A percentile compares a stretch with the other conserved stretches of the same genome.
Evolutionary conservation across 35 echinoderm and acorn worm species (phyloP).

Genomic region (Lytechinus variegatus): DNA sequence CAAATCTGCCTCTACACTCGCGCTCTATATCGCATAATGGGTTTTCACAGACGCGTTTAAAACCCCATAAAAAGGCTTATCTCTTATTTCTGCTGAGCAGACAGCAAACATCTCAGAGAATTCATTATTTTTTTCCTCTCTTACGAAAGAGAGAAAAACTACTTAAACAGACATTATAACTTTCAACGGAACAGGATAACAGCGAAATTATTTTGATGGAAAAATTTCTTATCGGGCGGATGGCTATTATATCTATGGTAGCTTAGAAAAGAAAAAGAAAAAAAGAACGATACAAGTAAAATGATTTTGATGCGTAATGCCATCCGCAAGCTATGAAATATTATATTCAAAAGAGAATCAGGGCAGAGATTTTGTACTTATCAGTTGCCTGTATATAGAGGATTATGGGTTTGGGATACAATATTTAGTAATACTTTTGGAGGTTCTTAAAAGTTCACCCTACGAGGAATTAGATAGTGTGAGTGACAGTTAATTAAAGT

Average conservation of each 20-base stretch:
- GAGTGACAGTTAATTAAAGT: neutral
- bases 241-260: neutral
- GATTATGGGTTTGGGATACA: neutral
- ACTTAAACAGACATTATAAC: conserved; percentile 9
- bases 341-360: neutral
- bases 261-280: neutral
- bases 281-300: neutral
- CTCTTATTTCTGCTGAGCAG: neutral
- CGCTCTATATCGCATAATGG: neutral
- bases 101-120: neutral
- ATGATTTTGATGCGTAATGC: neutral
- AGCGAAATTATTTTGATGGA: neutral
- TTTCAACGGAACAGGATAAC: neutral
- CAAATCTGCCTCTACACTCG: neutral
- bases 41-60: conserved; percentile 7
- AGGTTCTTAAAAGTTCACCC: neutral
- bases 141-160: neutral
- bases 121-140: neutral
- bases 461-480: neutral
- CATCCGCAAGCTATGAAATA: neutral
- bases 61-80: conserved; percentile 30
- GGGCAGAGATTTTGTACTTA: neutral
- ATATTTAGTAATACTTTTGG: neutral
- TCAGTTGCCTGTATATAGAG: neutral
- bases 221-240: neutral